A percentile compares a stretch with the other conserved stretches of the same genome.
Conservation (phyloP, 2,888 invertebrate species). For the Lagria hirta region DNA sequence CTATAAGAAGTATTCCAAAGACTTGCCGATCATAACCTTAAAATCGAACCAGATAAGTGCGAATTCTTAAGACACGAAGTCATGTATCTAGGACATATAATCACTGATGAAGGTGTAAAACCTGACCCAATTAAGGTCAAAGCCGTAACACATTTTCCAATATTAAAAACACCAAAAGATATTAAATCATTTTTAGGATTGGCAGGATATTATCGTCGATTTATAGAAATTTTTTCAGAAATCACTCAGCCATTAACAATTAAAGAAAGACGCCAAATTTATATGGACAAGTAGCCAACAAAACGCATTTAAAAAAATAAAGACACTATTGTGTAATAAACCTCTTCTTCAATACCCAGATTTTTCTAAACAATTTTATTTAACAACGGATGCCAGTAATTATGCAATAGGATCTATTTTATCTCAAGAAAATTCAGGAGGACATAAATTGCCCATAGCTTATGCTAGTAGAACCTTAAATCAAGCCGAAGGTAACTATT, state of each 20-base stretch:
- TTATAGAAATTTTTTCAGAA: background rate
- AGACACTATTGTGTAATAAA: conserved; percentile 21
- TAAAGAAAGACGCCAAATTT: background rate
- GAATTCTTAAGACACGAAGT: conserved; percentile 1
- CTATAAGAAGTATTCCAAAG: conserved; percentile 33
- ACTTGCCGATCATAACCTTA: conserved; percentile 27
- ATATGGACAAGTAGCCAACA: conserved; percentile 23
- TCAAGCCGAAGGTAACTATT: conserved; percentile 8
- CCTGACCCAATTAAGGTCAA: conserved; percentile 1
- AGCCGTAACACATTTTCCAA: background rate
- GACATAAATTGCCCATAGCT: conserved; percentile 1
- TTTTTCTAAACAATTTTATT: conserved; percentile 35
- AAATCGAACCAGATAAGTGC: conserved; percentile 5
- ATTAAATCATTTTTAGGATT: conserved; percentile 1
- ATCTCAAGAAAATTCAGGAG: conserved; percentile 30
- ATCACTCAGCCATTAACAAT: conserved; percentile 1
- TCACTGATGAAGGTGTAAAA: conserved; percentile 1
- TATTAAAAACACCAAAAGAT: background rate
- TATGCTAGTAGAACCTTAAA: conserved; percentile 1
- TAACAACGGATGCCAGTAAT: conserved; percentile 40
- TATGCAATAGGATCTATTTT: conserved; percentile 37
- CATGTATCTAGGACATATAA: background rate
- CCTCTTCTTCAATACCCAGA: conserved; percentile 41
- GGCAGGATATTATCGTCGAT: conserved; percentile 1
- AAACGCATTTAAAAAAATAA: conserved; percentile 31